Base-by-base conservation (phyloP, 2,113 vertebrate genomes). In the Canis aureus region DNA sequence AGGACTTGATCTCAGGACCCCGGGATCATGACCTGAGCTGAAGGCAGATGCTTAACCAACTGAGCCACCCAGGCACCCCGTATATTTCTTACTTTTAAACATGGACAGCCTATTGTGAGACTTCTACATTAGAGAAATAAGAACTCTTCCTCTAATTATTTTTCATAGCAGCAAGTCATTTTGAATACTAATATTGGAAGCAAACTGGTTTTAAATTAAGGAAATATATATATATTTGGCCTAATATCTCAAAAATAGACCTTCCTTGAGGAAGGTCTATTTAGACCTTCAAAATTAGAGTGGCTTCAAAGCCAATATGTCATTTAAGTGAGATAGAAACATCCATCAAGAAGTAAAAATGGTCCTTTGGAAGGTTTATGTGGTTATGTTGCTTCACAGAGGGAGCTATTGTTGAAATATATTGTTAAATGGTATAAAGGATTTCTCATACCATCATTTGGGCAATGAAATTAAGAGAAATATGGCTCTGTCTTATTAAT, bases 321-420 rank as follows among this genome's bases (percentile, higher is more conserved):
- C 84, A 91, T 32, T 92, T 69, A 89, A 25, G 10, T 81, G 8
- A 49, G 16, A 73, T 49, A 92, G n/a, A 89, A 71, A 76, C 27
- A 73, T 59, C 57, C 6, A 92, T 57, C 5, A 22, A 83, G 94
- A 87, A 51, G 57, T 91, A 19, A 88, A 96, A 94, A 73, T 43
- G 7, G 51, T 57, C 53, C 38, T 95, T 86, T 62, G 22, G 55
- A 79, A 73, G 51, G 43, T 32, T 79, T 87, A 67, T 35, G 3
- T 85, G 84, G 62, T 16, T 93, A 49, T 85, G 17, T 29, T 85
- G 9, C 89, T 29, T 91, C 51, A 89, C 49, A 57, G n/a, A 80
- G 85, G 27, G 22, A 62, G 5, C 25, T 35, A 59, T 29, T 81
- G 7, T 88, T 88, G 38, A 76, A 67, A 81, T 7, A 91, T 12